Percentiles rank a stretch among this genome's conserved stretches.
phyloP scores from a whole-genome alignment of 2,113 vertebrate genomes.

The Brachyhypopomus gauderio region DNA sequence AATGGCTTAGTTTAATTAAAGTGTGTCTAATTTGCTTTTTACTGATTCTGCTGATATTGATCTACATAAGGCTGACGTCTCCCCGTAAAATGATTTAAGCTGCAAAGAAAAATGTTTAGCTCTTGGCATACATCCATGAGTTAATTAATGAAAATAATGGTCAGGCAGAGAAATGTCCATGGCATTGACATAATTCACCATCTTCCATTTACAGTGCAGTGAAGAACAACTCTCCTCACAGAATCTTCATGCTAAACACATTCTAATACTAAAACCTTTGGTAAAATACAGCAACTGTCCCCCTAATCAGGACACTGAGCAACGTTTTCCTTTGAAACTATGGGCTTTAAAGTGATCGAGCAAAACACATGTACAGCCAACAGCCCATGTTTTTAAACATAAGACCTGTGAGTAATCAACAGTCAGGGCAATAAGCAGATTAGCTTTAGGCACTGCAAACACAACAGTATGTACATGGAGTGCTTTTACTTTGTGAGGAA shows the following conservation, averaged over 20 bases:
- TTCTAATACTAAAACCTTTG: not conserved
- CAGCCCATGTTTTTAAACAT: not conserved
- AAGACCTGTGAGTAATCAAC: too few relatives aligned
- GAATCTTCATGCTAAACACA: not conserved
- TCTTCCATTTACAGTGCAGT: not conserved
- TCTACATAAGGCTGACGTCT: slow-evolving; percentile 61
- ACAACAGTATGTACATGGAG: too few relatives aligned
- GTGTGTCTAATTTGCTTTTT: slow-evolving; percentile 68
- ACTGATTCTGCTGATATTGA: slow-evolving; percentile 69
- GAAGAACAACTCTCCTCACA: not conserved
- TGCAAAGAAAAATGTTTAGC: slow-evolving; percentile 26
- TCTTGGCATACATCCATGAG: slow-evolving; percentile 15
- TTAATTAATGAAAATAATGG: slow-evolving; percentile 28
- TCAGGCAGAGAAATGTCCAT: slow-evolving; percentile 36
- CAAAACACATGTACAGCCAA: not conserved
- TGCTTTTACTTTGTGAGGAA: too few relatives aligned
- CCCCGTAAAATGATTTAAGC: slow-evolving; percentile 61
- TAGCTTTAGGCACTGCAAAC: too few relatives aligned
- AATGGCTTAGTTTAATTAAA: slow-evolving; percentile 74
- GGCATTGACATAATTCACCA: slow-evolving; percentile 1
- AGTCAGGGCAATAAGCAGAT: too few relatives aligned
- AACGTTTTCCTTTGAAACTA: not conserved
- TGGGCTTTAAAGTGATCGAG: not conserved
- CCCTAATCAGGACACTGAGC: not conserved
- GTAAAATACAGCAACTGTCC: not conserved